Percentiles rank a stretch among this genome's conserved stretches.
These are phyloP conservation scores for Grus americana DNA, from an alignment of 2,113 vertebrate species.

Conservation along the genomic window DNA sequence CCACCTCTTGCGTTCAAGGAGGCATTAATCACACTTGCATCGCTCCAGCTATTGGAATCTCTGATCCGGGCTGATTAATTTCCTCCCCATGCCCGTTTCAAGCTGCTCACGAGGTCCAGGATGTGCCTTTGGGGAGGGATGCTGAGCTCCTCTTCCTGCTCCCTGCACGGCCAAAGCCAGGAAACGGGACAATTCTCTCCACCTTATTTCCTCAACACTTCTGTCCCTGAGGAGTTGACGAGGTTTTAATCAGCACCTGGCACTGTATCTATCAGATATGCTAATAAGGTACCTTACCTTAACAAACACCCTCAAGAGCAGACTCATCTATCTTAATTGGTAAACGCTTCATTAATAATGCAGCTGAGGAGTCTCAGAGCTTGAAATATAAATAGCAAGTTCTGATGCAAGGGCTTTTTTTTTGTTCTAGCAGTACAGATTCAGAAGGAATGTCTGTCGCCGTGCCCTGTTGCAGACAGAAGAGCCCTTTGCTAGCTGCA, in stretches of 20 bases:
- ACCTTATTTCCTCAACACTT: slow-evolving; percentile 45
- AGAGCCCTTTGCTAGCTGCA: slow-evolving; percentile 27
- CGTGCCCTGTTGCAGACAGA: neutral
- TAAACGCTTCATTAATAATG: slow-evolving; percentile 80
- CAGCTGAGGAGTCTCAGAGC: slow-evolving; percentile 63
- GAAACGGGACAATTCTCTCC: slow-evolving; percentile 17
- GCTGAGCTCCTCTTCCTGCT: slow-evolving; percentile 6
- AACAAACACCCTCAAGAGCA: slow-evolving; percentile 79
- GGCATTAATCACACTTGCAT: slow-evolving; percentile 56
- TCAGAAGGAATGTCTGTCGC: slow-evolving; percentile 26
- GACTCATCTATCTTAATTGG: slow-evolving; percentile 78
- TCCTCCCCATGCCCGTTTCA: slow-evolving; percentile 8
- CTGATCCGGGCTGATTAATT: slow-evolving; percentile 50
- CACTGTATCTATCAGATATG: slow-evolving; percentile 77
- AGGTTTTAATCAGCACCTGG: slow-evolving; percentile 71
- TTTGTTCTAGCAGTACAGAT: slow-evolving; percentile 19
- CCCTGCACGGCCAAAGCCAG: neutral
- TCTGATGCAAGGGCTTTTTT: slow-evolving; percentile 65
- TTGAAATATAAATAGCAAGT: slow-evolving; percentile 68
- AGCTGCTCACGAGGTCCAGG: neutral
- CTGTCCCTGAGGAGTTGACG: slow-evolving; percentile 30
- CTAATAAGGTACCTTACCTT: slow-evolving; percentile 77
- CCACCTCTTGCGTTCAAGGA: slow-evolving; percentile 42
- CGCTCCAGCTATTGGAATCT: slow-evolving; percentile 48
- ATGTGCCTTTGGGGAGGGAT: neutral